Evolutionary conservation across 2,888 invertebrate genomes (phyloP).

Genomic region (Drosophila niveifrons): DNA sequence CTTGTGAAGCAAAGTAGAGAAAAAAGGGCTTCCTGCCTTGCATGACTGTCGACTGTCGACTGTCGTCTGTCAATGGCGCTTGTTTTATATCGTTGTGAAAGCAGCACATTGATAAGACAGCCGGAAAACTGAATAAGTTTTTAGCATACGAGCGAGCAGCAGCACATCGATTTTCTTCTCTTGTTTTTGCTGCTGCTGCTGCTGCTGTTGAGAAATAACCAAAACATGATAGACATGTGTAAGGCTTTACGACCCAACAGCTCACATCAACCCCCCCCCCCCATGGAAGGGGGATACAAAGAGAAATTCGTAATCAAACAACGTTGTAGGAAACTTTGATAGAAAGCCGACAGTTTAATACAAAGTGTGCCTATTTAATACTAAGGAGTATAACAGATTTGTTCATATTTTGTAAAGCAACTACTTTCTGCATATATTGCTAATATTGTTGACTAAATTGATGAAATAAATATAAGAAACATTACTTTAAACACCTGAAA

Average conservation of each 20-base stretch:
- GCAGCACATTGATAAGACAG: constrained; percentile 40
- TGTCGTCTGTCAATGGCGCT: constrained; percentile 19
- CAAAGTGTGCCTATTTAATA: not conserved
- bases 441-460: too few species aligned
- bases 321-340: not conserved
- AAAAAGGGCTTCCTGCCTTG: constrained; percentile 26
- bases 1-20: not conserved
- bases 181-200: not conserved
- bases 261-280: not conserved
- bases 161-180: constrained; percentile 14
- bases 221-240: constrained; percentile 9
- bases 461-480: too few species aligned
- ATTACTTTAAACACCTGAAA: too few species aligned
- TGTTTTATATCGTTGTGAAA: constrained; percentile 27
- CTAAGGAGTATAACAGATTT: not conserved
- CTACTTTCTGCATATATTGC: too few species aligned
- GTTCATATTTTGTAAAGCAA: too few species aligned
- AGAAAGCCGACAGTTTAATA: not conserved
- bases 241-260: not conserved
- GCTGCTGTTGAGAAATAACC: not conserved
- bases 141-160: not conserved
- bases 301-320: not conserved
- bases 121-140: constrained; percentile 28
- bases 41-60: constrained; percentile 36
- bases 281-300: too few species aligned